Evolutionary conservation across 2,113 vertebrate genomes (phyloP).

Genomic region (Pluvialis apricaria): DNA sequence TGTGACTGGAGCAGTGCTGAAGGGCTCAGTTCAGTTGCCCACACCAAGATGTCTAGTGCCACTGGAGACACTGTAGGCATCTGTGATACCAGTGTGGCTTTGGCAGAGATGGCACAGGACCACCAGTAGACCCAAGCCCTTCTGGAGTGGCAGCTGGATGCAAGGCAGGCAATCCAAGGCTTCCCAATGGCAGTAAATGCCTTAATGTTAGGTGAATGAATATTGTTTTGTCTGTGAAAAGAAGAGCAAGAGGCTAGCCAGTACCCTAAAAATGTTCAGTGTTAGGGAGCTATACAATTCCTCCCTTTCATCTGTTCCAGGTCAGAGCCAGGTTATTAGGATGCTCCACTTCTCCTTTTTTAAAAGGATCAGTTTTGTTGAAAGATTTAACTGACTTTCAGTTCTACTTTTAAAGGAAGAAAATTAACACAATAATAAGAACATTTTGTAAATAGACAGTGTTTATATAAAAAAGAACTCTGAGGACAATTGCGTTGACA

Average conservation of each 20-base stretch:
- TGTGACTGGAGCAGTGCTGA: neutral
- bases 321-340: neutral
- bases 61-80: neutral
- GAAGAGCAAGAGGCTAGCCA: neutral
- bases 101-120: neutral
- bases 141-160: neutral
- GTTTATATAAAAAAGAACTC: neutral
- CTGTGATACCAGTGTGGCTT: neutral
- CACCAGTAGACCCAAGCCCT: neutral
- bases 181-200: neutral
- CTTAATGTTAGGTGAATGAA: neutral
- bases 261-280: neutral
- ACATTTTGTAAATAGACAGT: neutral
- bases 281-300: neutral
- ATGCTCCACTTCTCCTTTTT: neutral
- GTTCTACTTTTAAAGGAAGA: neutral
- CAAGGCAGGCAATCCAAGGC: neutral
- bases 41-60: neutral
- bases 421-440: neutral
- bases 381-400: neutral
- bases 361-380: neutral
- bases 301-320: neutral
- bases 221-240: neutral
- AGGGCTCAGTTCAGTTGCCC: neutral
- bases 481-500: neutral